These are phyloP conservation scores for Ctenoplectra terminalis DNA, from an alignment of 1,140 invertebrate species.

Conservation along the genomic window DNA sequence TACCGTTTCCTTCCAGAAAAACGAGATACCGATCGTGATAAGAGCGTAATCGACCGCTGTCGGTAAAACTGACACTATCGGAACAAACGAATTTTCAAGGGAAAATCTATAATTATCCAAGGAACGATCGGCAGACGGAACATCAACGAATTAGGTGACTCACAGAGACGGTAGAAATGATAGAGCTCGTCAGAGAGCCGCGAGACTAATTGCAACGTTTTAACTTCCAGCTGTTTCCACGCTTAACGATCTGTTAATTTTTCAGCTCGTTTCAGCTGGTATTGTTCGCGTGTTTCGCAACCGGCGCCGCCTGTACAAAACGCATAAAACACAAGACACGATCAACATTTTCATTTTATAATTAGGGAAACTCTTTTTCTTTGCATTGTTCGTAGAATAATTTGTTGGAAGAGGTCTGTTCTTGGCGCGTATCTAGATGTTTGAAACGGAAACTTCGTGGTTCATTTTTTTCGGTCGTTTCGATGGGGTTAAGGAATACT, in stretches of 20 bases:
- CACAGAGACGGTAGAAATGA: constrained; percentile 41
- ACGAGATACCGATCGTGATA: neutral
- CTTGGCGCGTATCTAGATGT: neutral
- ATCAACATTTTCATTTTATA: neutral
- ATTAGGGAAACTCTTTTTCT: neutral
- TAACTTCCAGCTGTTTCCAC: constrained; percentile 47
- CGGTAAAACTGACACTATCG: neutral
- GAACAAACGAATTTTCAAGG: neutral
- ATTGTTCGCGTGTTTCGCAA: constrained; percentile 8
- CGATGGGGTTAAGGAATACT: no score
- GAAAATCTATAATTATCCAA: constrained; percentile 17
- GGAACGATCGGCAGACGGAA: neutral
- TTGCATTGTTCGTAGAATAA: neutral
- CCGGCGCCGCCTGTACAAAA: neutral
- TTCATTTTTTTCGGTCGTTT: no score
- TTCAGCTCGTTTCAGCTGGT: neutral
- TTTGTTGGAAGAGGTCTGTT: neutral
- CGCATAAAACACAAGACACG: neutral
- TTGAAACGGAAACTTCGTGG: neutral
- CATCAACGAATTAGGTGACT: constrained; percentile 48
- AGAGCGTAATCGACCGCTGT: neutral
- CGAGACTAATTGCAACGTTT: constrained; percentile 54
- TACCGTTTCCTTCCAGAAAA: neutral
- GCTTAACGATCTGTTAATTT: constrained; percentile 51
- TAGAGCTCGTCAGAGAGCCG: constrained; percentile 23